Evolutionary conservation across 2,113 vertebrate species (phyloP).

Genomic region (Scatophagus argus): DNA sequence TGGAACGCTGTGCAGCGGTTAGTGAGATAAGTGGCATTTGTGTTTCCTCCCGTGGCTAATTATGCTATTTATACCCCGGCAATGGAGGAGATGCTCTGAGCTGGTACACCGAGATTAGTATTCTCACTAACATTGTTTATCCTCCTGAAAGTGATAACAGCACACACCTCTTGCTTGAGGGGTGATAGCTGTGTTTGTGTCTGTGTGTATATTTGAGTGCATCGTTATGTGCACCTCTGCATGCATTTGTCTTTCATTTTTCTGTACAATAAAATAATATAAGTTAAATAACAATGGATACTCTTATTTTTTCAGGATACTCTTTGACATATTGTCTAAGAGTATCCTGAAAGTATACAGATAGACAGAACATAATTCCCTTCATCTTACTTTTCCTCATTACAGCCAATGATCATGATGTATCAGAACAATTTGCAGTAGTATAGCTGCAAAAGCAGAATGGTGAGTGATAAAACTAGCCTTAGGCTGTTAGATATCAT

Average conservation of each 20-base stretch:
- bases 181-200: constrained; percentile 44
- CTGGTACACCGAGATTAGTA: constrained; percentile 76
- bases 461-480: constrained; percentile 30
- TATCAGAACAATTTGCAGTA: neutral
- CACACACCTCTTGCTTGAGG: constrained; percentile 68
- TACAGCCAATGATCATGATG: neutral
- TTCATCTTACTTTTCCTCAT: neutral
- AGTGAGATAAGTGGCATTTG: constrained; percentile 81
- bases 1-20: constrained; percentile 53
- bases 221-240: constrained; percentile 8
- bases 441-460: constrained; percentile 15
- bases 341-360: neutral
- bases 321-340: no score
- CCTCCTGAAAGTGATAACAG: constrained; percentile 71
- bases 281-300: neutral
- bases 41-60: constrained; percentile 79
- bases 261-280: neutral
- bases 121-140: constrained; percentile 77
- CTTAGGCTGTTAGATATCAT: constrained; percentile 40
- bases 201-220: constrained; percentile 8
- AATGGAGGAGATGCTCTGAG: constrained; percentile 69
- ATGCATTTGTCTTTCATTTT: constrained; percentile 5
- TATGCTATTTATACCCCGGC: constrained; percentile 76
- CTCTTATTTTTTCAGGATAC: neutral
- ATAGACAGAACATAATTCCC: neutral